These are phyloP conservation scores for Ruditapes philippinarum DNA, from an alignment of 1,140 invertebrate genomes.

Conservation along the genomic window DNA sequence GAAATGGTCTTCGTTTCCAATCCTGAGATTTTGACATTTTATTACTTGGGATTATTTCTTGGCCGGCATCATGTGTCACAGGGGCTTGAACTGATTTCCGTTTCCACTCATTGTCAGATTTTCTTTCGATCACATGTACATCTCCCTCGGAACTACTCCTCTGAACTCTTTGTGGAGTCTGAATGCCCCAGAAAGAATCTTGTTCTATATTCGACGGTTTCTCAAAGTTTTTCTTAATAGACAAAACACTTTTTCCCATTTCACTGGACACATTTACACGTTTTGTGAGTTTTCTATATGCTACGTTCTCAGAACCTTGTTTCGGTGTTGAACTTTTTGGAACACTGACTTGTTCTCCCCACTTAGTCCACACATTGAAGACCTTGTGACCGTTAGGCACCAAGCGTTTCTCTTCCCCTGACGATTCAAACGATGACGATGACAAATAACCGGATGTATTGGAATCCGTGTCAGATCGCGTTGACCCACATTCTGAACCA, in stretches of 20 bases:
- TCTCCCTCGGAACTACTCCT: slow-evolving; percentile 50
- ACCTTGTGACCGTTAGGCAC: slow-evolving; percentile 56
- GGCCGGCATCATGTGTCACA: slow-evolving; percentile 25
- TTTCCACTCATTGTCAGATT: slow-evolving; percentile 22
- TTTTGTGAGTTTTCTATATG: slow-evolving; percentile 9
- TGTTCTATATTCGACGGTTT: background rate
- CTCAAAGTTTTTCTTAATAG: slow-evolving; percentile 45
- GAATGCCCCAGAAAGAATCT: slow-evolving; percentile 61
- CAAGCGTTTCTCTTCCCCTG: slow-evolving; percentile 61
- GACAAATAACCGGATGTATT: slow-evolving; percentile 61
- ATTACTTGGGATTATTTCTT: slow-evolving; percentile 2
- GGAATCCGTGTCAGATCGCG: slow-evolving; percentile 43
- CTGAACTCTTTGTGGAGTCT: slow-evolving; percentile 36
- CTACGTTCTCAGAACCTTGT: background rate
- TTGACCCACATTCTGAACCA: background rate
- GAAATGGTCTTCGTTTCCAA: slow-evolving; percentile 51
- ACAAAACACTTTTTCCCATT: background rate
- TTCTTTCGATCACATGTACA: background rate
- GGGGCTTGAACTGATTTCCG: slow-evolving; percentile 9
- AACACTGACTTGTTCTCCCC: background rate
- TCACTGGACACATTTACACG: background rate
- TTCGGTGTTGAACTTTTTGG: slow-evolving; percentile 62
- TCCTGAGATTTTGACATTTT: background rate
- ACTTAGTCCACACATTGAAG: slow-evolving; percentile 44
- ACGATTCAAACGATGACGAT: slow-evolving; percentile 59